Evolutionary conservation across 2,888 invertebrate genomes (phyloP).

Genomic region (Patella ulyssiponensis): DNA sequence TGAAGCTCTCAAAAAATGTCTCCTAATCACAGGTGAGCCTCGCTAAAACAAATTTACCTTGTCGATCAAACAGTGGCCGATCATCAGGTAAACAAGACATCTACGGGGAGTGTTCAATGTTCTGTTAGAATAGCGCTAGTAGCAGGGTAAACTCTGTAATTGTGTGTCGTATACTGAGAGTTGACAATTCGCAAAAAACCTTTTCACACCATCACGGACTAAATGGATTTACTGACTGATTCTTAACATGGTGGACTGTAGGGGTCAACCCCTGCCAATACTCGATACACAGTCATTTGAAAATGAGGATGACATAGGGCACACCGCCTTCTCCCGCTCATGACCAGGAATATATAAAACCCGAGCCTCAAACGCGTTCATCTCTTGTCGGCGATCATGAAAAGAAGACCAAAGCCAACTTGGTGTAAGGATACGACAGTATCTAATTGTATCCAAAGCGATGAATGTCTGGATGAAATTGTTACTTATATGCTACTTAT

Average conservation of each 20-base stretch:
- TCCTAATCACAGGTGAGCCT: conserved; percentile 49
- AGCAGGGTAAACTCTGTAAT: neutral
- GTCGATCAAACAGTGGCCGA: conserved; percentile 41
- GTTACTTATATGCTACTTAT: conserved; percentile 3
- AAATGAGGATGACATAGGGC: neutral
- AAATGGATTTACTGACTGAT: conserved; percentile 34
- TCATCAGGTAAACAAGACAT: conserved; percentile 34
- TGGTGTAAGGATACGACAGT: neutral
- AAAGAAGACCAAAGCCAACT: neutral
- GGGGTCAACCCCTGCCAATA: conserved; percentile 19
- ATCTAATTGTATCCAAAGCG: neutral
- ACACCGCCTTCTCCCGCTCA: conserved; percentile 19
- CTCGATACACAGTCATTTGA: neutral
- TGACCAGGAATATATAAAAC: conserved; percentile 23
- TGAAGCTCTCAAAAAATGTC: conserved; percentile 42
- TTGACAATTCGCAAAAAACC: conserved; percentile 31
- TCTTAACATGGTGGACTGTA: conserved; percentile 26
- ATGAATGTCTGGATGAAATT: neutral
- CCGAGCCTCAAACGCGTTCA: neutral
- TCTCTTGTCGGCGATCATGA: conserved; percentile 5
- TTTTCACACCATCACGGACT: conserved; percentile 41
- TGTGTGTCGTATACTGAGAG: conserved; percentile 13
- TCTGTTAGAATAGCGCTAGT: neutral
- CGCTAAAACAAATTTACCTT: conserved; percentile 47
- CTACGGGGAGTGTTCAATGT: conserved; percentile 12